phyloP scores from a whole-genome alignment of 2,888 invertebrate genomes.

The Chalcosyrphus nemorum region DNA sequence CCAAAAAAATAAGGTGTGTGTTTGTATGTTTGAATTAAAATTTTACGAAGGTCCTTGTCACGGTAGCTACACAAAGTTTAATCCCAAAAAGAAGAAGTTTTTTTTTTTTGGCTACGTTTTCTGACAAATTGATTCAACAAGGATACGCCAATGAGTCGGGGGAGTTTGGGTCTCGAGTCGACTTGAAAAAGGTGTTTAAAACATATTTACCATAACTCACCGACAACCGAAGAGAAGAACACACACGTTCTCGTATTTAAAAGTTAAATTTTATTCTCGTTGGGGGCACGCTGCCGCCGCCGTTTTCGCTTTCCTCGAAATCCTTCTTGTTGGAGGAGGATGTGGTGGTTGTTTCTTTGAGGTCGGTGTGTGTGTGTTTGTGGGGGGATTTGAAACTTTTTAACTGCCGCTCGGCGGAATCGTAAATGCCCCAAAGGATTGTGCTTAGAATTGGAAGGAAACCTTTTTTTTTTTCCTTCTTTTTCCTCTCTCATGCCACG shows the following conservation, averaged over 20 bases:
- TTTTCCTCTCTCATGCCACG: background rate
- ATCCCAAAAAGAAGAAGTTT: conserved; percentile 35
- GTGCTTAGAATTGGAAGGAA: conserved; percentile 8
- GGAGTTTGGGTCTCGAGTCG: background rate
- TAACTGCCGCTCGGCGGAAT: conserved; percentile 54
- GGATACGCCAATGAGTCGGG: conserved; percentile 10
- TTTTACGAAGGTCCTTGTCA: conserved; percentile 25
- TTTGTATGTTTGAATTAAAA: conserved; percentile 14
- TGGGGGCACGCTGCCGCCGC: conserved; percentile 22
- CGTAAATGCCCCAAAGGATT: conserved; percentile 55
- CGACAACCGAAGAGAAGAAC: no score
- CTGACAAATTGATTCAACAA: conserved; percentile 64
- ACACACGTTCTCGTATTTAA: conserved; percentile 3
- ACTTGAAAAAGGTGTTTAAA: conserved; percentile 31
- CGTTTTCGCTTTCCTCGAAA: conserved; percentile 31
- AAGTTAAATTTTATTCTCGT: conserved; percentile 8
- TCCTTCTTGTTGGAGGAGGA: conserved; percentile 4
- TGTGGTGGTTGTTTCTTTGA: conserved; percentile 6
- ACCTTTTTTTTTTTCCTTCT: conserved; percentile 7
- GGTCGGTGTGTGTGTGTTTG: background rate
- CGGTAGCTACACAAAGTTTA: conserved; percentile 21
- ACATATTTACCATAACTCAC: conserved; percentile 24
- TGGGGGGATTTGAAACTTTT: conserved; percentile 28
- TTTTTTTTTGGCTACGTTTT: conserved; percentile 9
- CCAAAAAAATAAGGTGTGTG: conserved; percentile 47